Percentiles rank a stretch among this genome's conserved stretches.
Conservation (phyloP, 1,140 invertebrate genomes). For the Caenorhabditis tropicalis region DNA sequence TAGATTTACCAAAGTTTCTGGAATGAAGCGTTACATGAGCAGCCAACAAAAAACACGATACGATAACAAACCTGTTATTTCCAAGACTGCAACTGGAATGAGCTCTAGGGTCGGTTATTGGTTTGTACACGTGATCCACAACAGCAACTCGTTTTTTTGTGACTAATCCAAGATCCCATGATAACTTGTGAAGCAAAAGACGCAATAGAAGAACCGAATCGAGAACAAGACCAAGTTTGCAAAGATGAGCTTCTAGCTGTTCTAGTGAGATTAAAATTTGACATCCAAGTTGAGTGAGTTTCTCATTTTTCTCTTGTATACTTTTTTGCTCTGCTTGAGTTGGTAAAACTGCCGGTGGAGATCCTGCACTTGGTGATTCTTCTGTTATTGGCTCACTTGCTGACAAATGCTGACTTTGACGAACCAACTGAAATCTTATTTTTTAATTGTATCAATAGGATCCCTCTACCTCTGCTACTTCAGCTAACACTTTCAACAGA, state of each 20-base stretch:
- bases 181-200: constrained; percentile 67
- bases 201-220: constrained; percentile 70
- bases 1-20: constrained; percentile 64
- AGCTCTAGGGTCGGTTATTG: constrained; percentile 62
- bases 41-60: background rate
- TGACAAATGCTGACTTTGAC: constrained; percentile 59
- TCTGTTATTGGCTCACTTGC: constrained; percentile 65
- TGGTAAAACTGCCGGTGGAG: constrained; percentile 56
- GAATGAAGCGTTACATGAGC: background rate
- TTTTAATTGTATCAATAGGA: background rate
- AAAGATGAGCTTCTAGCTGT: constrained; percentile 68
- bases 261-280: constrained; percentile 48
- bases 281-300: constrained; percentile 41
- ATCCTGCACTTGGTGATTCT: constrained; percentile 62
- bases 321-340: constrained; percentile 37
- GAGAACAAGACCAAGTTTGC: constrained; percentile 69
- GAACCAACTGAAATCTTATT: constrained; percentile 50
- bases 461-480: constrained; percentile 52
- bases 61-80: constrained; percentile 59
- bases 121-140: constrained; percentile 55
- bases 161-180: constrained; percentile 64
- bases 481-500: constrained; percentile 66
- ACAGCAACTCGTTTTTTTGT: constrained; percentile 56
- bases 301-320: constrained; percentile 13
- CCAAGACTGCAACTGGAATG: constrained; percentile 68